A percentile compares a stretch with the other conserved stretches of the same genome.
phyloP scores from a whole-genome alignment of 2,888 invertebrate genomes.

The Nebria brevicollis region DNA sequence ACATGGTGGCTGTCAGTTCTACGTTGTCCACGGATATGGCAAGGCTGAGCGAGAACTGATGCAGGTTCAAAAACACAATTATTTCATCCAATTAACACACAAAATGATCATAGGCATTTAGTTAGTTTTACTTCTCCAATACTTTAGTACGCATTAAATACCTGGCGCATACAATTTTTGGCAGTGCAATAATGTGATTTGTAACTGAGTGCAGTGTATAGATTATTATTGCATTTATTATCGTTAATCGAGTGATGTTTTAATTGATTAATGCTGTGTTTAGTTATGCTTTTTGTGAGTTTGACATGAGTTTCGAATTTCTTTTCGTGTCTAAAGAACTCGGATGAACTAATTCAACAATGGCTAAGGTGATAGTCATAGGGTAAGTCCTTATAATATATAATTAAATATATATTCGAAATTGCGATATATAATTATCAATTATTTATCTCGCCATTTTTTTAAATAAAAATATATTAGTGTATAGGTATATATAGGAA shows the following conservation, averaged over 20 bases:
- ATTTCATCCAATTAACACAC: background rate
- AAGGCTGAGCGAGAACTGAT: background rate
- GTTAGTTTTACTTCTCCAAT: no score
- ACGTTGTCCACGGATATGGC: conserved; percentile 5
- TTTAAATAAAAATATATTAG: no score
- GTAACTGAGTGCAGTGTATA: no score
- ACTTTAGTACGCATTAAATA: no score
- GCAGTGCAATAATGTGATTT: no score
- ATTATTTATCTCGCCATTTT: no score
- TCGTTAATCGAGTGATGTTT: background rate
- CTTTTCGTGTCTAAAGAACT: conserved; percentile 26
- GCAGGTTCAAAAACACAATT: background rate
- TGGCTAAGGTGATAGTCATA: conserved; percentile 23
- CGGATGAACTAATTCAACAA: conserved; percentile 23
- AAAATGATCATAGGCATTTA: background rate
- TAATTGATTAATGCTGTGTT: background rate
- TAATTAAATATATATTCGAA: no score
- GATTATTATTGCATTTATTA: no score
- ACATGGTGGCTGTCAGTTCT: conserved; percentile 18
- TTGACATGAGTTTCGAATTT: conserved; percentile 27
- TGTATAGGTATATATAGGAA: no score
- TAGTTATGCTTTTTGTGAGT: background rate
- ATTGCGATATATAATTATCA: no score
- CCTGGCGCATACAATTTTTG: no score
- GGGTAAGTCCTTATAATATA: conserved; percentile 18